A percentile compares a stretch with the other conserved stretches of the same genome.
phyloP scores from a whole-genome alignment of 2,888 invertebrate genomes.

The Scrobipalpa atriplicella region DNA sequence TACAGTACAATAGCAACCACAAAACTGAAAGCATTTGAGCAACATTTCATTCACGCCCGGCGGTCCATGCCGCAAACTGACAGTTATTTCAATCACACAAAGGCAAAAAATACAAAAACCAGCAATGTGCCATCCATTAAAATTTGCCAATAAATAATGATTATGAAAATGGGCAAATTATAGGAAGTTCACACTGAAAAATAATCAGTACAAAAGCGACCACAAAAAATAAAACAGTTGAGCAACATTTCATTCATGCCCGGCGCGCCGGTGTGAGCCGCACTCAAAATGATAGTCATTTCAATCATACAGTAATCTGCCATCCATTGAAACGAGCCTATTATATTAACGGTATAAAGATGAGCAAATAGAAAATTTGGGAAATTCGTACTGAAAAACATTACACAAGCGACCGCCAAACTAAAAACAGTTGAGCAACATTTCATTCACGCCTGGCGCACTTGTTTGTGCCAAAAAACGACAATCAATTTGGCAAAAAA shows the following conservation, averaged over 20 bases:
- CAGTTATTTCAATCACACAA: constrained; percentile 47
- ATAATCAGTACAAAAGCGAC: neutral
- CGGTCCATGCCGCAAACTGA: constrained; percentile 44
- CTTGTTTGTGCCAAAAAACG: no score
- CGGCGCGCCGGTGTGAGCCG: constrained; percentile 39
- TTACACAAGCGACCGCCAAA: no score
- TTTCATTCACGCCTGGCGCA: no score
- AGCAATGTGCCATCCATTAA: no score
- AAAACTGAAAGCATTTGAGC: neutral
- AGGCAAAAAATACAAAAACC: neutral
- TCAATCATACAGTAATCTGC: constrained; percentile 38
- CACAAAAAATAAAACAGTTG: neutral
- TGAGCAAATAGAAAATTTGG: no score
- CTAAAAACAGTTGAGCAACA: no score
- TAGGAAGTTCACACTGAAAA: neutral
- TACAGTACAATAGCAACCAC: neutral
- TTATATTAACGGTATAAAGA: constrained; percentile 52
- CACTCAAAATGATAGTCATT: constrained; percentile 49
- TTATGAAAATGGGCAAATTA: neutral
- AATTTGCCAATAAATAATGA: neutral
- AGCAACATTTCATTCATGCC: constrained; percentile 42
- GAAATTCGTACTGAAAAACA: no score
- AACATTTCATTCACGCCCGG: constrained; percentile 40
- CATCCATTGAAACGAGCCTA: constrained; percentile 38
- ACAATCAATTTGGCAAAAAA: no score